phyloP scores from a whole-genome alignment of 1,140 invertebrate species.

The Dryas iulia region DNA sequence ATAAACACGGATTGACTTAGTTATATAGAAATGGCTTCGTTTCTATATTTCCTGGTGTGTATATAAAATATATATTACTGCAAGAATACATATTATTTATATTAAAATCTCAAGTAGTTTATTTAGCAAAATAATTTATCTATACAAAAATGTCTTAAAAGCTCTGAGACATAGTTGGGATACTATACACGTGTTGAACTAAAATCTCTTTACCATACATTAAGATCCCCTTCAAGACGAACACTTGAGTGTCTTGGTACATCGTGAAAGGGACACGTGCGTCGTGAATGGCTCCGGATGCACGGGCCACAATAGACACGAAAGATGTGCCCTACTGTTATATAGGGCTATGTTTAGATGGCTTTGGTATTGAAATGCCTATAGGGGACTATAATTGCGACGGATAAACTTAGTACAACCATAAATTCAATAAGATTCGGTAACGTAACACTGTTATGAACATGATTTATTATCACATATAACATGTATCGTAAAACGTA shows the following conservation, averaged over 20 bases:
- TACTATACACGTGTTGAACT: slow-evolving; percentile 3
- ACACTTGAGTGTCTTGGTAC: slow-evolving; percentile 21
- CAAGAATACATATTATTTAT: not conserved
- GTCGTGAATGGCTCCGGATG: slow-evolving; percentile 34
- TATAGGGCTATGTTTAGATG: slow-evolving; percentile 14
- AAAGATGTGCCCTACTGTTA: slow-evolving; percentile 23
- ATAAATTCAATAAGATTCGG: too few species aligned
- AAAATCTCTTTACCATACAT: slow-evolving; percentile 20
- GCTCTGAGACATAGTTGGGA: not conserved
- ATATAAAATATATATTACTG: not conserved
- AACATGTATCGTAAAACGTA: not conserved
- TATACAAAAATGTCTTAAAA: not conserved
- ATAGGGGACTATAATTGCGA: slow-evolving; percentile 6
- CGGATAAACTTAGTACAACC: not conserved
- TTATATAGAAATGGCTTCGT: slow-evolving; percentile 16
- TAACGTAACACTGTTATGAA: too few species aligned
- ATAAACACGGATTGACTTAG: slow-evolving; percentile 38
- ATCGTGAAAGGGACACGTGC: slow-evolving; percentile 31
- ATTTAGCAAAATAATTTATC: not conserved
- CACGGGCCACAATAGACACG: slow-evolving; percentile 28
- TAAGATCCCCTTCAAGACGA: slow-evolving; percentile 20
- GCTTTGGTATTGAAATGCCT: slow-evolving; percentile 24
- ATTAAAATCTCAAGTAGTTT: not conserved
- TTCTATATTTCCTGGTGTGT: not conserved
- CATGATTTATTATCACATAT: not conserved